Conservation (phyloP, 2,113 vertebrate species). For the Zosterops hypoxanthus region DNA sequence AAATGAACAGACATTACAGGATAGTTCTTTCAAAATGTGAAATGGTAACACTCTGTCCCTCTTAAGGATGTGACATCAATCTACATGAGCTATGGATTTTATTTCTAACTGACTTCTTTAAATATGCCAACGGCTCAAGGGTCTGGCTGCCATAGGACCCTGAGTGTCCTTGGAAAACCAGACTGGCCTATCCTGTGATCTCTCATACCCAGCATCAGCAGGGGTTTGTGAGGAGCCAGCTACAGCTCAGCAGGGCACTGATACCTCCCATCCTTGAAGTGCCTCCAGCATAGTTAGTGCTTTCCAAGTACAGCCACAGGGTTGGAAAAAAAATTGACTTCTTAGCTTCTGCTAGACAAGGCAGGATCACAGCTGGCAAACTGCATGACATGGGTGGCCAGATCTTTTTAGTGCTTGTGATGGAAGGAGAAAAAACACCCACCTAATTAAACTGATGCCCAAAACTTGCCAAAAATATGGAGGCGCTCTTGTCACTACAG, state of each 20-base stretch:
- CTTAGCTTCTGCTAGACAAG: background rate
- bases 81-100: background rate
- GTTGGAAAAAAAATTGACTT: background rate
- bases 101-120: background rate
- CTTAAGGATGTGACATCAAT: background rate
- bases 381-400: background rate
- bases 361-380: background rate
- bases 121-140: rapidly evolving
- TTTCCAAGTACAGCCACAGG: background rate
- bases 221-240: background rate
- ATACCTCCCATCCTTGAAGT: background rate
- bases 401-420: background rate
- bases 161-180: background rate
- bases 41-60: background rate
- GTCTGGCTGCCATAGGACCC: background rate
- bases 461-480: background rate
- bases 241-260: background rate
- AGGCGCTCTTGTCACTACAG: background rate
- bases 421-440: background rate
- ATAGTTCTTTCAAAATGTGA: background rate
- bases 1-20: background rate
- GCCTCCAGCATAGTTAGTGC: background rate
- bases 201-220: rapidly evolving
- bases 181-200: background rate
- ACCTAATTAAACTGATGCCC: background rate